These are phyloP conservation scores for Epicampocera succincta DNA, from an alignment of 2,888 invertebrate genomes.

Conservation along the genomic window DNA sequence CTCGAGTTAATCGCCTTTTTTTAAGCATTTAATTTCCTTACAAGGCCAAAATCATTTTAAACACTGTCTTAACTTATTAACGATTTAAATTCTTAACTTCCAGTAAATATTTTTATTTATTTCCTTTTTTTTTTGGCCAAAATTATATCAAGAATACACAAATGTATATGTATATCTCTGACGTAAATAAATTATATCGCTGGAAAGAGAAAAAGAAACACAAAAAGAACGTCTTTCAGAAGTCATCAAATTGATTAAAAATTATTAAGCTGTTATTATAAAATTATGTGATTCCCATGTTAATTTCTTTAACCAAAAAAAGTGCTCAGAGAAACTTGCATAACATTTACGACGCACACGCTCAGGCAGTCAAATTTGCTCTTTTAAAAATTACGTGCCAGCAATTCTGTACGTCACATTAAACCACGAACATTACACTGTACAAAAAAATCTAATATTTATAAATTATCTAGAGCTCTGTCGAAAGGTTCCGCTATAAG, in stretches of 20 bases:
- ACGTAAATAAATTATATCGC: constrained; percentile 1
- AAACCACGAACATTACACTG: too few species aligned
- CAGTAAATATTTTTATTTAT: background rate
- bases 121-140: background rate
- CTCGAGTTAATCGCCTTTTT: background rate
- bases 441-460: too few species aligned
- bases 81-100: background rate
- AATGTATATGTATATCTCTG: background rate
- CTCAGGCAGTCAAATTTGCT: background rate
- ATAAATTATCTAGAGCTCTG: too few species aligned
- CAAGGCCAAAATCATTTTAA: constrained; percentile 15
- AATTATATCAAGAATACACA: background rate
- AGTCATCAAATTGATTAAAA: constrained; percentile 54
- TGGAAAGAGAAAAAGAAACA: constrained; percentile 5
- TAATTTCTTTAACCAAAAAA: constrained; percentile 35
- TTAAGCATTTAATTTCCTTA: background rate
- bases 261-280: constrained; percentile 63
- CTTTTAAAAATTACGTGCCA: background rate
- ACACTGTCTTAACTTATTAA: background rate
- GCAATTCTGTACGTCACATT: background rate
- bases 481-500: too few species aligned
- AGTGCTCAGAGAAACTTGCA: constrained; percentile 34
- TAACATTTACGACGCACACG: constrained; percentile 16
- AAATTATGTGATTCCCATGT: constrained; percentile 58
- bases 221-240: constrained; percentile 17